Evolutionary conservation across 1,140 invertebrate species (phyloP), one percentile per base, ranked within the genome.

Genomic region (Penaeus japonicus): DNA sequence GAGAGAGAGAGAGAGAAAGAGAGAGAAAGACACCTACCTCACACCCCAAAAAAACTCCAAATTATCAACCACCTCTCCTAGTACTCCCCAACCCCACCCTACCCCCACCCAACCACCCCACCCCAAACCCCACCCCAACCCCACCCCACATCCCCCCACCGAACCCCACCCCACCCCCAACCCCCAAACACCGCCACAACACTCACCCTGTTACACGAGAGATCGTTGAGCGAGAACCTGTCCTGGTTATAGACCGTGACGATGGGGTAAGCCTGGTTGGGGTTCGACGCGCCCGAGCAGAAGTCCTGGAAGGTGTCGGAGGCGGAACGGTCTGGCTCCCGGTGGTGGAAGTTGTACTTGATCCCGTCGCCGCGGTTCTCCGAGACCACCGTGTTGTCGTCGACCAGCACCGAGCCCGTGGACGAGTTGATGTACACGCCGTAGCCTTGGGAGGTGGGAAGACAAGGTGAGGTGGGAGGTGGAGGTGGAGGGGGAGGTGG

Each of bases 371-470:
- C 96, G 1, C 95, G 96, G 92, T 98, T 98, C 89, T 96, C 95
- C 59, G 94, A 94, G 24, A 98, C 93, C 22, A 94, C 93, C 0
- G 89, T 83, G 91, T 96, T 96, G 86, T 95, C 95, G 65, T 96
- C 94, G 3, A 98, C 93, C 82, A 94, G 94, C 0, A 95, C 94
- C 90, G 95, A 93, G 20, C 97, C 97, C 89, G 95, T 95, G 24
- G 96, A 97, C 79, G 96, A 97, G 92, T 98, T 98, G 2, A 98
- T 94, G 92, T 96, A 98, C 54, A 98, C 93, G 20, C 97, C 97
- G 91, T 97, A 97, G 75, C 97, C 97, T 95, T 90, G 53, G 59
- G 59, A 24, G 32, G 18, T 12, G 5, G 87, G 84, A 89, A 86
- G 32, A 87, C 80, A n/a, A 32, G 17, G n/a, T 55, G 77, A 22